Evolutionary conservation across 1,140 invertebrate species (phyloP).

Genomic region (Chironomus tepperi): DNA sequence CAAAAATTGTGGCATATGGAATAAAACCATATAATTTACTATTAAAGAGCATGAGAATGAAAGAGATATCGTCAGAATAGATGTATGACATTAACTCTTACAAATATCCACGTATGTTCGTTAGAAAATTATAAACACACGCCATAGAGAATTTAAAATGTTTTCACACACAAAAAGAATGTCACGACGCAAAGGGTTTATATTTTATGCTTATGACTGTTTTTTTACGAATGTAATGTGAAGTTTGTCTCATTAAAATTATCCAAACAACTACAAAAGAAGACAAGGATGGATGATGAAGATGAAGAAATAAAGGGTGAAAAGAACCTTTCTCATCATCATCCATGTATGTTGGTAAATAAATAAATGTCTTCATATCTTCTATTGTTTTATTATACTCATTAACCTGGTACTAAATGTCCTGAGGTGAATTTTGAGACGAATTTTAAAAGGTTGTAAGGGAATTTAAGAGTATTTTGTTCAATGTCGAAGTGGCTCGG

Average conservation of each 20-base stretch:
- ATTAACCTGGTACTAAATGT: no score
- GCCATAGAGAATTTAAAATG: not conserved
- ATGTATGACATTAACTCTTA: not conserved
- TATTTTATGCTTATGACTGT: not conserved
- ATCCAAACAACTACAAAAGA: not conserved
- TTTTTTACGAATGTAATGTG: not conserved
- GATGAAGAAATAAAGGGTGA: not conserved
- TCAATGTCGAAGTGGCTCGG: no score
- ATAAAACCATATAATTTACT: no score
- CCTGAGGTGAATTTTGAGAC: no score
- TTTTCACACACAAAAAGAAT: not conserved
- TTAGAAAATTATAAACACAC: not conserved
- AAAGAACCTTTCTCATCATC: not conserved
- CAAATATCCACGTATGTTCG: not conserved
- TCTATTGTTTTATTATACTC: no score
- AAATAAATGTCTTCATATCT: not conserved
- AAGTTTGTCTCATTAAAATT: constrained; percentile 9
- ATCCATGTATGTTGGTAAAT: not conserved
- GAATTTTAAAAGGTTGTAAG: no score
- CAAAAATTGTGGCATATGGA: no score
- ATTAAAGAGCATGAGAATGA: no score
- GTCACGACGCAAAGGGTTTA: not conserved
- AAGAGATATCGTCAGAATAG: not conserved
- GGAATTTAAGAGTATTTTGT: no score
- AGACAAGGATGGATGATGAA: no score